These are phyloP conservation scores for Phoxinus phoxinus DNA, from an alignment of 2,113 vertebrate species.

Conservation along the genomic window DNA sequence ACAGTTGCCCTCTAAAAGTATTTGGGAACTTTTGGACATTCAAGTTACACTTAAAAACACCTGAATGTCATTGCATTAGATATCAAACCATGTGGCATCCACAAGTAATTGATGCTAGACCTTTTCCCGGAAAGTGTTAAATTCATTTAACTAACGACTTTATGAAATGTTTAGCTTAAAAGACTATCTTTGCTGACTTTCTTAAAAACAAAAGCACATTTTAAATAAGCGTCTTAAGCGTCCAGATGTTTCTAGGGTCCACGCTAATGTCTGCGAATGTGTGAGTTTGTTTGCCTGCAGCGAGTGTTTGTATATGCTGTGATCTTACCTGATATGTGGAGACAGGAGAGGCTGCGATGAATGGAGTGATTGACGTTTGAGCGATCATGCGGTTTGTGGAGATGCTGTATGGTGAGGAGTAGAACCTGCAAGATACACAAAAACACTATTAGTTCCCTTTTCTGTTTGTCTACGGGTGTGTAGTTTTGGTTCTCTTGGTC, in stretches of 20 bases:
- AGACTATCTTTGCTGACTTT: not conserved
- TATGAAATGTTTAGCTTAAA: not conserved
- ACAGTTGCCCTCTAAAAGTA: not conserved
- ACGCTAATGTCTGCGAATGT: not conserved
- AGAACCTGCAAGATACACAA: slow-evolving; percentile 82
- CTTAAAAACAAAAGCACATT: not conserved
- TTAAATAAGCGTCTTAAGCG: not conserved
- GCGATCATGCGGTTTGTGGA: slow-evolving; percentile 99
- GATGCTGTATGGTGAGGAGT: slow-evolving; percentile 98
- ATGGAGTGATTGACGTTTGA: slow-evolving; percentile 98
- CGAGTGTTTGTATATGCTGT: not conserved
- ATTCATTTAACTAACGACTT: not conserved
- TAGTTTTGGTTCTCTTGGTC: too few species aligned
- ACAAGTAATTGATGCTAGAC: not conserved
- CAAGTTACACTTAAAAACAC: not conserved
- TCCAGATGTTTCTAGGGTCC: not conserved
- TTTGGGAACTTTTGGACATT: not conserved
- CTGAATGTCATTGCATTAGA: not conserved
- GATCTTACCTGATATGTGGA: slow-evolving; percentile 97
- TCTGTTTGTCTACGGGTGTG: not conserved
- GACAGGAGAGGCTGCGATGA: slow-evolving; percentile 98
- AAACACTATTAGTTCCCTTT: not conserved
- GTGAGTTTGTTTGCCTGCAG: not conserved
- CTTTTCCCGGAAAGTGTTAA: not conserved
- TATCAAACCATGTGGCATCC: not conserved